Evolutionary conservation across 2,113 vertebrate genomes (phyloP).

Genomic region (Hypomesus transpacificus): DNA sequence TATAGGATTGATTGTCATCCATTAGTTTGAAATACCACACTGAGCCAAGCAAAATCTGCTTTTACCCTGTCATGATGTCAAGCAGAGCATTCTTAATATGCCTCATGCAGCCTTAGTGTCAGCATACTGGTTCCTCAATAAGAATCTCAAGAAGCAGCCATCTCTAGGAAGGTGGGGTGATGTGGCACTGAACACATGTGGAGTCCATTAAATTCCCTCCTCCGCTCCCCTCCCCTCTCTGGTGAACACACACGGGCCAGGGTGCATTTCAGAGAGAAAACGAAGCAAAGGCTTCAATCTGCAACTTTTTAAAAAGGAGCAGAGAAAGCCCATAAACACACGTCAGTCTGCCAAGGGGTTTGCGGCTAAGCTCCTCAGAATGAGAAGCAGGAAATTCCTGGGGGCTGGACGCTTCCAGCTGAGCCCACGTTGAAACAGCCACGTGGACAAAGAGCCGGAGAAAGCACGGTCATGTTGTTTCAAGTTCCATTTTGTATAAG

Average conservation of each 20-base stretch:
- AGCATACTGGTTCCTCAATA: not conserved
- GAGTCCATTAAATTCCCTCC: slow-evolving; percentile 34
- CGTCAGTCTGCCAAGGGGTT: slow-evolving; percentile 30
- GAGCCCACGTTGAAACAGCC: slow-evolving; percentile 15
- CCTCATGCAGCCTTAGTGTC: slow-evolving; percentile 6
- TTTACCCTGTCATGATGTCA: slow-evolving; percentile 17
- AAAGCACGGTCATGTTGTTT: slow-evolving; percentile 2
- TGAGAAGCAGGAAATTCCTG: slow-evolving; percentile 21
- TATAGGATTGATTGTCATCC: slow-evolving; percentile 26
- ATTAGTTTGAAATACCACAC: slow-evolving; percentile 25
- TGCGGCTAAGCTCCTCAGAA: slow-evolving; percentile 32
- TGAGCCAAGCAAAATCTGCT: slow-evolving; percentile 30
- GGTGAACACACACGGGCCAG: slow-evolving; percentile 7
- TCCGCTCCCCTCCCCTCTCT: not conserved
- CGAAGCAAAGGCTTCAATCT: slow-evolving; percentile 25
- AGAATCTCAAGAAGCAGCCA: not conserved
- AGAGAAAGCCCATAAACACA: slow-evolving; percentile 33
- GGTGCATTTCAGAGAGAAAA: slow-evolving; percentile 22
- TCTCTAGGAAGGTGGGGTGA: slow-evolving; percentile 6
- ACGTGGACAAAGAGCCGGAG: not conserved
- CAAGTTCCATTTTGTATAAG: not conserved
- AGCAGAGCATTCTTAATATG: slow-evolving; percentile 7
- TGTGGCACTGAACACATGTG: slow-evolving; percentile 37
- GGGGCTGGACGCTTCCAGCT: slow-evolving; percentile 5
- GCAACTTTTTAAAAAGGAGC: slow-evolving; percentile 16